These are phyloP conservation scores for Dreissena rostriformis DNA, from an alignment of 1,140 invertebrate species.

Conservation along the genomic window DNA sequence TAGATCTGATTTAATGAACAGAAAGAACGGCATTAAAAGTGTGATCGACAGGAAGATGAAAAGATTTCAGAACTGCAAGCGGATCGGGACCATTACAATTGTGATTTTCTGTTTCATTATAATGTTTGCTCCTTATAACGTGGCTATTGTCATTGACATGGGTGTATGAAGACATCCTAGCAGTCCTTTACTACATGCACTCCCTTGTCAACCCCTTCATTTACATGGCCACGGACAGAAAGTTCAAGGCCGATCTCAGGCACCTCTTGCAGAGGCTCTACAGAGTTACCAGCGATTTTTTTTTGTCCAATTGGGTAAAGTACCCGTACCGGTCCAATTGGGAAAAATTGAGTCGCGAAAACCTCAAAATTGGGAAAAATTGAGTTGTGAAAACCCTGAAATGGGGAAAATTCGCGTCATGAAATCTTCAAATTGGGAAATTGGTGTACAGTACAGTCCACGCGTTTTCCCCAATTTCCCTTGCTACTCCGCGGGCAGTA, in stretches of 20 bases:
- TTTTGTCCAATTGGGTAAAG: no score
- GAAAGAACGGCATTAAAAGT: conserved; percentile 25
- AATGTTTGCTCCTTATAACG: conserved; percentile 67
- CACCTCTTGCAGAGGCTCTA: conserved; percentile 22
- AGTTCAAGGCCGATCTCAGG: conserved; percentile 57
- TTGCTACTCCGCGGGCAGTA: no score
- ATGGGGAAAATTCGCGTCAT: no score
- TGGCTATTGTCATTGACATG: conserved; percentile 59
- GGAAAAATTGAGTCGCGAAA: no score
- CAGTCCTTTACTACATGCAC: conserved; percentile 63
- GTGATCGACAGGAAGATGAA: background rate
- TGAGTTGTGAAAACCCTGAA: no score
- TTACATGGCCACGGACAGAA: conserved; percentile 65
- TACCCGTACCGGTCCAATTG: no score
- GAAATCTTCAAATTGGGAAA: no score
- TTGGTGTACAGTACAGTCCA: no score
- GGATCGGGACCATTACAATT: conserved; percentile 62
- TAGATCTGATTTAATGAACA: background rate
- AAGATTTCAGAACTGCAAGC: conserved; percentile 43
- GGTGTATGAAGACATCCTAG: conserved; percentile 65
- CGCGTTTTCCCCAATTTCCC: no score
- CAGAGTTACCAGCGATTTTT: no score
- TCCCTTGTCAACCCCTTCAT: conserved; percentile 67
- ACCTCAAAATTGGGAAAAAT: no score
- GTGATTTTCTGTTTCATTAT: conserved; percentile 61